Evolutionary conservation across 1,140 invertebrate genomes (phyloP).

Genomic region (Apolygus lucorum): DNA sequence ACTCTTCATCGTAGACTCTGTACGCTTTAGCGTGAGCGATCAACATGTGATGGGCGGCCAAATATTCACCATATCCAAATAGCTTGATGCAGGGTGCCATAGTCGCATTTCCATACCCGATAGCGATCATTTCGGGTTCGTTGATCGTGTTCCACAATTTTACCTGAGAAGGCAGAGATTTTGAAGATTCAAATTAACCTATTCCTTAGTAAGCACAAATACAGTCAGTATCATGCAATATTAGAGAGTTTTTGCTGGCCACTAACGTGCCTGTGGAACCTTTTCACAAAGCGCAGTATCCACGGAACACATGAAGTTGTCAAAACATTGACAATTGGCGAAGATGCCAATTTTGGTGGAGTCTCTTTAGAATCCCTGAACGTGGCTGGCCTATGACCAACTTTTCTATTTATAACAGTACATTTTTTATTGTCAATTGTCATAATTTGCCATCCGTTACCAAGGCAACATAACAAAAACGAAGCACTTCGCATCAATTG

Average conservation of each 20-base stretch:
- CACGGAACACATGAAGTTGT: too few species aligned
- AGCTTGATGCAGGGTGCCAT: conserved; percentile 42
- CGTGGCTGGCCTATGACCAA: too few species aligned
- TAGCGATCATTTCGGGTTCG: conserved; percentile 57
- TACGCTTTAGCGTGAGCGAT: conserved; percentile 55
- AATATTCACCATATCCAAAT: conserved; percentile 46
- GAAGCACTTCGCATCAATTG: too few species aligned
- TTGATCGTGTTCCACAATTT: conserved; percentile 63
- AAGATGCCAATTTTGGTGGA: too few species aligned
- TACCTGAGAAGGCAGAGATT: conserved; percentile 33
- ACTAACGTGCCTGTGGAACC: too few species aligned
- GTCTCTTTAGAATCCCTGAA: too few species aligned
- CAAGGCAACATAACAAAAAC: too few species aligned
- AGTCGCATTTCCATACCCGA: conserved; percentile 46
- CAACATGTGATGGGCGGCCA: conserved; percentile 52
- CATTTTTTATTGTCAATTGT: too few species aligned
- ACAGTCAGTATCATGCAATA: background rate
- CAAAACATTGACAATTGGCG: too few species aligned
- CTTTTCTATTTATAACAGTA: too few species aligned
- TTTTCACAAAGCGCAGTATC: too few species aligned
- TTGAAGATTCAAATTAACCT: background rate
- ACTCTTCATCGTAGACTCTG: conserved; percentile 54
- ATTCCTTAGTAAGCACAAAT: background rate
- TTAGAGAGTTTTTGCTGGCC: background rate
- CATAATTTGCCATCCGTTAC: too few species aligned